Evolutionary conservation across 2,113 vertebrate genomes (phyloP), one percentile per base, ranked within the genome.

Genomic region (Sinocyclocheilus maitianheensis): DNA sequence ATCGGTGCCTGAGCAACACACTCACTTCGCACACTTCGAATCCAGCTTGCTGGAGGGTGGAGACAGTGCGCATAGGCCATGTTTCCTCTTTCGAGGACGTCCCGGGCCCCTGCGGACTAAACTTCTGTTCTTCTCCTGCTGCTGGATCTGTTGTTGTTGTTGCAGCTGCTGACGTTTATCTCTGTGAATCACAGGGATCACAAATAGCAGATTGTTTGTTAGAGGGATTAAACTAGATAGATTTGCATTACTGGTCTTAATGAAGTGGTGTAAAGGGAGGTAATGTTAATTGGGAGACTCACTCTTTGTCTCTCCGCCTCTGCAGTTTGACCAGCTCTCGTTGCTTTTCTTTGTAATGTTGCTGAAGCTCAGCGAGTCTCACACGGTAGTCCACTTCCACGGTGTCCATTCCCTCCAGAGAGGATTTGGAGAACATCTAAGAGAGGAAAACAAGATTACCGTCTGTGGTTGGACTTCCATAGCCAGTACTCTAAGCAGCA

Each of bases 31-130:
- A 94, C 94, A 95, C 93, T 95, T 95, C 94, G 91, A 88, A 93
- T 96, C 96, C 94, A 96, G 94, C 94, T 96, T 98, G 93, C 95
- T 94, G 93, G 95, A 94, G 85, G 96, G 95, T 90, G 95, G 92
- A 88, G 96, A 94, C 89, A 96, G 91, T 92, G 94, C 82, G 87
- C 92, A 93, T 84, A 92, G 93, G 94, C 95, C 95, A 93, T 95
- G 97, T 89, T 97, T 99, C 93, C 97, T 97, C 95, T 99, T 99
- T 93, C 97, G 94, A 48, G 98, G 98, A 94, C 98, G 95, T 88
- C 98, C 98, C 89, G 97, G 96, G 92, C 97, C 98, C 91, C 97
- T 95, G 93, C 97, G 94, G 62, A 94, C 94, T 91, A 98, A 95
- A 92, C 95, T 97, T 93, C 96, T 95, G 96, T 95, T 97, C 94